These are phyloP conservation scores for Nyctibius bracteatus DNA, from an alignment of 2,113 vertebrate species.

Conservation along the genomic window DNA sequence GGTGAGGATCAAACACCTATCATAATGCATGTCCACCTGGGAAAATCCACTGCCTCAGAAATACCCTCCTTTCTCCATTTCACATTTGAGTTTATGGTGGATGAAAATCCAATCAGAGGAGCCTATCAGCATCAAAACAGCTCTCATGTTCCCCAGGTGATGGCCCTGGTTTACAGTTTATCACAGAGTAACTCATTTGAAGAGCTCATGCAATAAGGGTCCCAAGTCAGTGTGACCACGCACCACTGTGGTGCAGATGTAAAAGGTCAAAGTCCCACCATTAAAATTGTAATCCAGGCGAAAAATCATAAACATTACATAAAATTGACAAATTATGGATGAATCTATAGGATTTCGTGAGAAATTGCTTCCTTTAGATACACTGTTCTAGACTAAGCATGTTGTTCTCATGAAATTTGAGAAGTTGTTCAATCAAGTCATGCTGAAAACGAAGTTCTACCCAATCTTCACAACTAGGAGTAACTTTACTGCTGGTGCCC, in stretches of 20 bases:
- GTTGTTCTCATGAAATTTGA: not conserved
- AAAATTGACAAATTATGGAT: not conserved
- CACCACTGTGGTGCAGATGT: not conserved
- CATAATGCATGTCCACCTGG: not conserved
- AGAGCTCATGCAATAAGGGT: not conserved
- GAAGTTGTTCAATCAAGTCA: not conserved
- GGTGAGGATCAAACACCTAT: not conserved
- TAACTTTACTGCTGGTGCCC: not conserved
- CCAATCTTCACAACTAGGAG: not conserved
- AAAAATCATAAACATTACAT: not conserved
- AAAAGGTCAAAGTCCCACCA: not conserved
- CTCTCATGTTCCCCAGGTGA: not conserved
- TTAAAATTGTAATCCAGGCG: not conserved
- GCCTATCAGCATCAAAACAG: not conserved
- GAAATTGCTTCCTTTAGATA: not conserved
- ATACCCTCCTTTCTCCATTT: not conserved
- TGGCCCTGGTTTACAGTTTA: not conserved
- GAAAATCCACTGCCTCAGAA: not conserved
- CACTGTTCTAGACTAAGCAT: not conserved
- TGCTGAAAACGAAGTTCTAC: not conserved
- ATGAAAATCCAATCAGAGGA: not conserved
- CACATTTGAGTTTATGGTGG: not conserved
- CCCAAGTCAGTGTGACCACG: not conserved
- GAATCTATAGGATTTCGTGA: not conserved
- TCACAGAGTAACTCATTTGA: not conserved